A percentile compares a stretch with the other conserved stretches of the same genome.
phyloP scores from a whole-genome alignment of 2,113 vertebrate genomes.

The Catharus fuscescens region DNA sequence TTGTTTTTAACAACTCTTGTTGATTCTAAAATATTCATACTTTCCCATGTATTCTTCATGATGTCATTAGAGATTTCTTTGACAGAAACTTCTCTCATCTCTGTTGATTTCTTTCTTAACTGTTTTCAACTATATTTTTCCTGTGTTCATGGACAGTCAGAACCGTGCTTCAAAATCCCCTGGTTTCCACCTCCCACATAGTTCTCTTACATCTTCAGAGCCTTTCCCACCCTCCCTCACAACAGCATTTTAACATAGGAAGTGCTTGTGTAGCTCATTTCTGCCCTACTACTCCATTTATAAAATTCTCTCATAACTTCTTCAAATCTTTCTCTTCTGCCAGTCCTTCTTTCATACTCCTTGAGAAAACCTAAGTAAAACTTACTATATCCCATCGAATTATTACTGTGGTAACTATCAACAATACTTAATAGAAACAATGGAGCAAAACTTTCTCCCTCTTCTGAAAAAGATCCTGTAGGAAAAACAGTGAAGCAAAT shows the following conservation, averaged over 20 bases:
- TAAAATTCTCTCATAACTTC: background rate
- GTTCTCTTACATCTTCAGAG: background rate
- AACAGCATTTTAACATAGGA: constrained; percentile 21
- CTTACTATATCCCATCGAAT: background rate
- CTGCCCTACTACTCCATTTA: constrained; percentile 40
- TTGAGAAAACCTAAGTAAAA: constrained; percentile 11
- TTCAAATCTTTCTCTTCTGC: background rate
- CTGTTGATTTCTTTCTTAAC: background rate
- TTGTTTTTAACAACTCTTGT: background rate
- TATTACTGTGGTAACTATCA: background rate
- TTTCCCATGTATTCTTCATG: background rate
- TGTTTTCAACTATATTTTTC: background rate
- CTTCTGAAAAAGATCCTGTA: background rate
- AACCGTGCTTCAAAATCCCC: background rate
- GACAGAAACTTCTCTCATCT: background rate
- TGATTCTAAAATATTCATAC: background rate
- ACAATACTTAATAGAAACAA: background rate
- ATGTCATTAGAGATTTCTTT: background rate
- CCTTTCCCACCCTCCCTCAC: background rate
- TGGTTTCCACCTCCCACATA: background rate
- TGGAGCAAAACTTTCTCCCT: background rate
- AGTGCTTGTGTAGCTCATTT: constrained; percentile 3
- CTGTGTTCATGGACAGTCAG: background rate
- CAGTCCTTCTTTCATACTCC: background rate
- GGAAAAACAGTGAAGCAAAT: constrained; percentile 12